Evolutionary conservation across 1,140 invertebrate genomes (phyloP).

Genomic region (Tetraneura akinire): DNA sequence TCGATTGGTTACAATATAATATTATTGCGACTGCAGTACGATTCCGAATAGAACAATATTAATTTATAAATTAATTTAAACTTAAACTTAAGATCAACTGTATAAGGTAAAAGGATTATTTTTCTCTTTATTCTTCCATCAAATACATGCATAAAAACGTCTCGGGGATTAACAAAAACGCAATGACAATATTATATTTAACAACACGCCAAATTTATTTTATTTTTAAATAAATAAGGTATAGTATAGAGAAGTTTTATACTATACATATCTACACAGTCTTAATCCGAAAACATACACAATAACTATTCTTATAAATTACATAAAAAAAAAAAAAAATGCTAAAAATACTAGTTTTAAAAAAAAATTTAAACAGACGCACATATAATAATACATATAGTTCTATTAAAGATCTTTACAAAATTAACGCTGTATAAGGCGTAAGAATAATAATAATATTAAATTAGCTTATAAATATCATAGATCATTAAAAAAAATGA

Average conservation of each 20-base stretch:
- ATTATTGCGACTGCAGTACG: too few species aligned
- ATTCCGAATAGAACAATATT: too few species aligned
- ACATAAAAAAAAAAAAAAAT: slow-evolving; percentile 32
- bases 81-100: too few species aligned
- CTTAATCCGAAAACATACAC: slow-evolving; percentile 20
- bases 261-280: slow-evolving; percentile 32
- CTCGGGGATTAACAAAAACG: neutral
- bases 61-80: too few species aligned
- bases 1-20: too few species aligned
- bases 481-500: slow-evolving; percentile 7
- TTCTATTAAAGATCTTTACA: slow-evolving; percentile 34
- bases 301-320: slow-evolving; percentile 28
- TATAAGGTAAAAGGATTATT: too few species aligned
- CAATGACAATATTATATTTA: slow-evolving; percentile 7
- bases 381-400: neutral
- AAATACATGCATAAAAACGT: too few species aligned
- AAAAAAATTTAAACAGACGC: slow-evolving; percentile 29
- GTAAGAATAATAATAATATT: slow-evolving; percentile 6
- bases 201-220: slow-evolving; percentile 6
- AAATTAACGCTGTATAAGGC: slow-evolving; percentile 29
- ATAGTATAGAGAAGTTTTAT: too few species aligned
- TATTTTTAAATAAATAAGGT: slow-evolving; percentile 5
- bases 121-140: too few species aligned
- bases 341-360: slow-evolving; percentile 3
- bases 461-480: neutral